Base-by-base conservation (phyloP, 2,888 invertebrate species). In the Campoplex capitator region DNA sequence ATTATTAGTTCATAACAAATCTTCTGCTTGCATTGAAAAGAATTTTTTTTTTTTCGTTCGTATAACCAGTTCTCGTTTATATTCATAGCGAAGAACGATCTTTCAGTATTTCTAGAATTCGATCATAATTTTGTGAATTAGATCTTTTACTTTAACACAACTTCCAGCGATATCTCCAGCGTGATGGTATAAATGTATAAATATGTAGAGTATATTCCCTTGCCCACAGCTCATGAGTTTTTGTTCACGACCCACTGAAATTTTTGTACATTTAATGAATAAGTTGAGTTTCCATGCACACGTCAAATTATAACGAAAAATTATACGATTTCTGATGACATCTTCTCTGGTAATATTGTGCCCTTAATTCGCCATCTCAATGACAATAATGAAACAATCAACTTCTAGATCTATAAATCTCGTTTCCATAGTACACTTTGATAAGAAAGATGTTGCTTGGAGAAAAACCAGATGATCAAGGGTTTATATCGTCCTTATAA, bases 281-380 rank as follows among this genome's bases (percentile, higher is more conserved):
- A 42, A 28, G 16, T 70, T 13, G 28, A 56, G 68, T 45, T 78
- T 56, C 54, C 78, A 78, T 70, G 78, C 78, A 13, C 68, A 28
- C 32, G 28, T 78, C 54, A 70, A 78, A 78, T 78, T 56, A 56
- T 7, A 42, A 7, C 9, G 9, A 7, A 35, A 16, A 54, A n/a
- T 35, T 68, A 35, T 56, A 78, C 42, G 56, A 68, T 70, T 70
- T 70, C 56, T 78, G 78, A 78, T 78, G 78, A 78, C 78, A 42
- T 28, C 68, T 78, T 68, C 16, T 18, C 23, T 56, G 28, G 4
- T 23, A 9, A 18, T 70, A 56, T 68, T 45, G 56, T 56, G 56
- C 42, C 28, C 68, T 42, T 23, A 70, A 68, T 78, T 78, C 18
- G 16, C 54, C 8, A 56, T 38, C 38, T 54, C 51, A 35, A 38